Base-by-base conservation (phyloP, 2,888 invertebrate genomes). In the Tinea pellionella region DNA sequence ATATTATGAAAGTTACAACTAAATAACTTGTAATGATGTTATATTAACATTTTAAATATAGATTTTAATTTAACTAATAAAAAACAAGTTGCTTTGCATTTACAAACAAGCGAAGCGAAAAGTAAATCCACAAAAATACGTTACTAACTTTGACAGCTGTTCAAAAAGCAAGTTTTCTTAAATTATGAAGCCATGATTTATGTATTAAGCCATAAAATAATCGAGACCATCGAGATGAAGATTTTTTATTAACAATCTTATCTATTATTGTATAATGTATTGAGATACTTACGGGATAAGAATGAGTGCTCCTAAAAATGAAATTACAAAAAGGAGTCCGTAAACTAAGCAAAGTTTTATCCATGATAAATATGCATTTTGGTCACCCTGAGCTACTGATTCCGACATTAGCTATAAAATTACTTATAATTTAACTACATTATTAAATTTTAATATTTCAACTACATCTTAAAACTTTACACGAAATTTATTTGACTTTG, bases 61-160 rank as follows among this genome's bases (percentile, higher is more conserved):
- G n/a, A n/a, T n/a, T n/a, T n/a, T n/a, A n/a, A n/a, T n/a, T n/a
- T n/a, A n/a, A n/a, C n/a, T n/a, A n/a, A n/a, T n/a, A n/a, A n/a
- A n/a, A n/a, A n/a, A n/a, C n/a, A n/a, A n/a, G n/a, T n/a, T n/a
- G n/a, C n/a, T n/a, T n/a, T n/a, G n/a, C n/a, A n/a, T n/a, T n/a
- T n/a, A n/a, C n/a, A n/a, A n/a, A n/a, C n/a, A n/a, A n/a, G n/a
- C n/a, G n/a, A n/a, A n/a, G n/a, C n/a, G n/a, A n/a, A 41, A 41
- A 41, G 13, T 8, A 41, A 41, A 41, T 8, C 2, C 24, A 24
- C 41, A 41, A 41, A 41, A 41, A 41, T 41, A 41, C 41, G 41
- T 41, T 41, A 57, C 2, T 41, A 32, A 29, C 6, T 61, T 61
- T 61, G 61, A 63, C 61, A 61, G 59, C 24, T 51, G 29, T 42